phyloP scores from a whole-genome alignment of 1,140 invertebrate species.

The Diorhabda carinulata region DNA sequence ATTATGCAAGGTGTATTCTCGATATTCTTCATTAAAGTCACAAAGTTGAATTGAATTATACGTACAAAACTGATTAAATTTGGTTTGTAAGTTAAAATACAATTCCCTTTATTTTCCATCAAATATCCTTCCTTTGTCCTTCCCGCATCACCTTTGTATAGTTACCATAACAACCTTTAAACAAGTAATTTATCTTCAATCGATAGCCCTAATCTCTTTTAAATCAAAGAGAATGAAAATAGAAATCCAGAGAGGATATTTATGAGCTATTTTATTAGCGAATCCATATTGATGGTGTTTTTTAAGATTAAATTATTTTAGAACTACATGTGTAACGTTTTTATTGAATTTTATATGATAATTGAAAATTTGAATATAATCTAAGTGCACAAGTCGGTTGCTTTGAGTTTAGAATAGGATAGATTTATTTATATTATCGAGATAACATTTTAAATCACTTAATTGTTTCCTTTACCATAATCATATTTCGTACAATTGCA shows the following conservation, averaged over 20 bases:
- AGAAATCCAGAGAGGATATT: background rate
- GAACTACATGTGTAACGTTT: too few species aligned
- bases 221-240: background rate
- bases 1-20: background rate
- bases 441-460: too few species aligned
- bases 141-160: background rate
- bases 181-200: constrained; percentile 11
- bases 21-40: background rate
- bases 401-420: too few species aligned
- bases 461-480: too few species aligned
- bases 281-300: too few species aligned
- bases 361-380: too few species aligned
- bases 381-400: too few species aligned
- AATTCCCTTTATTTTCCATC: background rate
- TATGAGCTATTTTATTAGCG: too few species aligned
- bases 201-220: constrained; percentile 16
- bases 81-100: background rate
- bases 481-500: too few species aligned
- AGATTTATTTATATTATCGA: too few species aligned
- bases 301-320: too few species aligned
- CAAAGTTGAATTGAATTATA: background rate
- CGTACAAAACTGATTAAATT: background rate
- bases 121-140: background rate
- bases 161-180: constrained; percentile 17
- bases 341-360: too few species aligned